phyloP scores from a whole-genome alignment of 1,140 invertebrate genomes.

The Bombus impatiens region DNA sequence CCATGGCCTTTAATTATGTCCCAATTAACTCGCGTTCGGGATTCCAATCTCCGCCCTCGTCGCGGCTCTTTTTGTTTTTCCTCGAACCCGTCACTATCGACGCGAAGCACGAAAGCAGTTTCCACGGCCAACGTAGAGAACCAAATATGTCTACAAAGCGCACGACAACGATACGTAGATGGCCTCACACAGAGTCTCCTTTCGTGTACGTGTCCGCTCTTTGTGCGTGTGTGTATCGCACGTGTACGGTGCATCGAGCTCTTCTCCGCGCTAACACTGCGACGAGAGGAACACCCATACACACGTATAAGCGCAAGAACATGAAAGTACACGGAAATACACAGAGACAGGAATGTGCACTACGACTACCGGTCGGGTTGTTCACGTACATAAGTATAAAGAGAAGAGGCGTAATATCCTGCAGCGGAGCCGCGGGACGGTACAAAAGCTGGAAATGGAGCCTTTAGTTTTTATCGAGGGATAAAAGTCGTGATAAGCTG shows the following conservation, averaged over 20 bases:
- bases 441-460: constrained; percentile 78
- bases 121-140: constrained; percentile 21
- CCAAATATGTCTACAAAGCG: constrained; percentile 43
- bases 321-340: background rate
- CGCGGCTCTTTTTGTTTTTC: background rate
- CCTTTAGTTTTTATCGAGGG: constrained; percentile 79
- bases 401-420: constrained; percentile 59
- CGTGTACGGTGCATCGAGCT: constrained; percentile 21
- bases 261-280: background rate
- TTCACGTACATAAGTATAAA: constrained; percentile 46
- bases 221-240: too few relatives aligned
- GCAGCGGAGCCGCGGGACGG: constrained; percentile 61
- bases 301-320: too few relatives aligned
- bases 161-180: constrained; percentile 17
- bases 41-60: background rate
- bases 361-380: constrained; percentile 38
- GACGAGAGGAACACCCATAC: background rate
- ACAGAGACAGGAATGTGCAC: background rate
- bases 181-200: background rate
- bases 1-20: constrained; percentile 33
- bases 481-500: constrained; percentile 80
- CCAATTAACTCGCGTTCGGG: constrained; percentile 35
- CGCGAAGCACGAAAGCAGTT: constrained; percentile 29
- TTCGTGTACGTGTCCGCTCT: too few relatives aligned
- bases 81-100: constrained; percentile 50